Percentiles rank a stretch among this genome's conserved stretches.
Conservation (phyloP, 2,113 vertebrate genomes). For the Elephantulus edwardii region DNA sequence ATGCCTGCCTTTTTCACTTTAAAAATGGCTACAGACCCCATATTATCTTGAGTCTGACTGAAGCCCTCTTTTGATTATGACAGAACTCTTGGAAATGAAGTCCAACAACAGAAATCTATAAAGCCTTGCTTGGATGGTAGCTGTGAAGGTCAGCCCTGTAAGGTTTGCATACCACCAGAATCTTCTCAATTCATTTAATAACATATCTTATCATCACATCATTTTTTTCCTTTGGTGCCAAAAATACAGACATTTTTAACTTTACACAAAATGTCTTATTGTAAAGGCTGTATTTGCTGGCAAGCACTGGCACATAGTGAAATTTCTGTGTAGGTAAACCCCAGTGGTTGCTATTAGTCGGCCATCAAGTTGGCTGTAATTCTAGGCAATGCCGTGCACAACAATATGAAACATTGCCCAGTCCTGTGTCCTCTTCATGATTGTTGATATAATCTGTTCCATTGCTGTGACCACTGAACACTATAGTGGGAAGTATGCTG, state of each 20-base stretch:
- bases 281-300: background rate
- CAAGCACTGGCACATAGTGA: background rate
- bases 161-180: background rate
- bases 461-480: background rate
- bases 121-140: background rate
- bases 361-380: background rate
- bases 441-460: background rate
- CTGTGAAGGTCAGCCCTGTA: background rate
- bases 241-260: background rate
- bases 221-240: conserved; percentile 1
- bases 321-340: background rate
- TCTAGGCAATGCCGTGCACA: background rate
- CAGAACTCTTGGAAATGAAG: background rate
- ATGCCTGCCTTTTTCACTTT: background rate
- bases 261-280: background rate
- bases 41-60: background rate
- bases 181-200: background rate
- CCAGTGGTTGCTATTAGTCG: background rate
- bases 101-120: background rate
- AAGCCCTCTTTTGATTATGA: background rate
- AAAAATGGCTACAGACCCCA: background rate
- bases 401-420: background rate
- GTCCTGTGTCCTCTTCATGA: background rate
- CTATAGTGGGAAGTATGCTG: background rate
- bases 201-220: background rate